Evolutionary conservation across 2,888 invertebrate species (phyloP).

Genomic region (Myopa testacea): DNA sequence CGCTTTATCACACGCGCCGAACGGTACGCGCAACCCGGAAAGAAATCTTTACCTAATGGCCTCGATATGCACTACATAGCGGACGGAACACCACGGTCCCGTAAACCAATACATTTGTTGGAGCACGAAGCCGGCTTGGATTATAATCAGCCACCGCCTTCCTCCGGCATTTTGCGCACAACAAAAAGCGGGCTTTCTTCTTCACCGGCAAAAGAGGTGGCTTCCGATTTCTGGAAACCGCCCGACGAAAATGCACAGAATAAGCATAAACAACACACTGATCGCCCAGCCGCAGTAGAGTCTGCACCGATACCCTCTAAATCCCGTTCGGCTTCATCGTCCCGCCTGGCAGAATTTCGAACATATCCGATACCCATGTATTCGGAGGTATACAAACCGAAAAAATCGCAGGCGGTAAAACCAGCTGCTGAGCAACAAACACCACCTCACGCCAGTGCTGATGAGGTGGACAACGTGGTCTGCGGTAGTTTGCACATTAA

Average conservation of each 20-base stretch:
- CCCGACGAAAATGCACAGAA: conserved; percentile 71
- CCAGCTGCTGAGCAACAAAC: neutral
- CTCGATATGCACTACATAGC: conserved; percentile 76
- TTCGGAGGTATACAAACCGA: conserved; percentile 65
- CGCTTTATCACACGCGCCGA: conserved; percentile 64
- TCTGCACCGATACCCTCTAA: conserved; percentile 51
- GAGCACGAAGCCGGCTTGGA: conserved; percentile 50
- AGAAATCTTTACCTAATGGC: conserved; percentile 63
- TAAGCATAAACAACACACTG: conserved; percentile 49
- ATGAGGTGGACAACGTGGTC: conserved; percentile 57
- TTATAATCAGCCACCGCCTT: conserved; percentile 49
- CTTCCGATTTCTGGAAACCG: conserved; percentile 76
- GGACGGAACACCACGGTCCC: conserved; percentile 79
- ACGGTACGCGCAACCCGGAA: conserved; percentile 60
- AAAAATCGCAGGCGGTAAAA: conserved; percentile 30
- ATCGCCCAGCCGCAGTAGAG: conserved; percentile 39
- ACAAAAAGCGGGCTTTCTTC: conserved; percentile 62
- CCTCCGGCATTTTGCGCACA: conserved; percentile 61
- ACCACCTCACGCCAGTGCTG: conserved; percentile 36
- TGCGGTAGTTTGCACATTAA: conserved; percentile 65
- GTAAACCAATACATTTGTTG: conserved; percentile 79
- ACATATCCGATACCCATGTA: conserved; percentile 62
- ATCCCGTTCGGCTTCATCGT: conserved; percentile 64
- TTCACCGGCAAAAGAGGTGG: conserved; percentile 63
- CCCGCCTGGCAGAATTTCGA: conserved; percentile 58